Evolutionary conservation across 2,888 invertebrate species (phyloP).

Genomic region (Lycia hirtaria): DNA sequence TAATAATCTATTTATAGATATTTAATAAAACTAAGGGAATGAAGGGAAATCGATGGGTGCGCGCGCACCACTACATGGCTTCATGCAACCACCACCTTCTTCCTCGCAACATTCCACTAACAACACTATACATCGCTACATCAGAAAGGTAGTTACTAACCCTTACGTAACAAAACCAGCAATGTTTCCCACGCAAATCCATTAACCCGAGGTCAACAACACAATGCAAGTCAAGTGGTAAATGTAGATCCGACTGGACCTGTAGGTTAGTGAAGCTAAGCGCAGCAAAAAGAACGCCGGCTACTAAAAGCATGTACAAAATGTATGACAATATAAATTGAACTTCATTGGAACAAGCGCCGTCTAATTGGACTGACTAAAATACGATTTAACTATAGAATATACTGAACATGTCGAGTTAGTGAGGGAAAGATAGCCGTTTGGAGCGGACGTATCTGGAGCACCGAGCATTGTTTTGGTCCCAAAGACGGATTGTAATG

Average conservation of each 20-base stretch:
- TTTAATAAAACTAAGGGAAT: conserved; percentile 64
- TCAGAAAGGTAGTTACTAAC: not conserved
- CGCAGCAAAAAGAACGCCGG: conserved; percentile 43
- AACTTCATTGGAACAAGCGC: conserved; percentile 18
- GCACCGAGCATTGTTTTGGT: too few relatives aligned
- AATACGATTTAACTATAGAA: conserved; percentile 22
- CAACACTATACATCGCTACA: conserved; percentile 44
- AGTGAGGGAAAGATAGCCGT: not conserved
- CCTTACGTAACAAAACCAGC: conserved; percentile 24
- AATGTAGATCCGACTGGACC: conserved; percentile 30
- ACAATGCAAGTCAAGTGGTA: conserved; percentile 31
- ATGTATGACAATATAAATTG: conserved; percentile 22
- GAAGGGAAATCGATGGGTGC: conserved; percentile 72
- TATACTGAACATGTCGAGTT: conserved; percentile 21
- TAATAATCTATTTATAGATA: conserved; percentile 66
- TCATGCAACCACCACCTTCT: conserved; percentile 46
- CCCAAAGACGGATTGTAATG: conserved; percentile 84
- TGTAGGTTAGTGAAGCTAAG: conserved; percentile 46
- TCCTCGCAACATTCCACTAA: not conserved
- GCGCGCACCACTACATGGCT: conserved; percentile 75
- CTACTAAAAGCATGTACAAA: conserved; percentile 15
- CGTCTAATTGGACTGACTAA: conserved; percentile 23
- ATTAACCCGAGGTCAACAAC: conserved; percentile 11
- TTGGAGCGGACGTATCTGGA: conserved; percentile 3
- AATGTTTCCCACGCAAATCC: conserved; percentile 29